Conservation (phyloP, 2,888 invertebrate species). For the Phasia obesa region DNA sequence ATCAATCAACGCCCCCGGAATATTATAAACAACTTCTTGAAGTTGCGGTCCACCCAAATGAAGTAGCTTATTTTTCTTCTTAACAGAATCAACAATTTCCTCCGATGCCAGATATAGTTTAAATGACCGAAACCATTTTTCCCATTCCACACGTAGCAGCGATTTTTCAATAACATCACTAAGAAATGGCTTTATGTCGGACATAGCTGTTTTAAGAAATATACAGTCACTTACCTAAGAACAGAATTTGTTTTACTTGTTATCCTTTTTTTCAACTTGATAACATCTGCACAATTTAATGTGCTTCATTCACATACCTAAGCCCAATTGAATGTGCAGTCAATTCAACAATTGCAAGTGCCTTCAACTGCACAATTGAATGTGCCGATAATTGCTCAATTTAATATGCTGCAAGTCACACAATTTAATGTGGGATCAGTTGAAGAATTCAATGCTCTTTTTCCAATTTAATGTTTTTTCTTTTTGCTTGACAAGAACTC, state of each 20-base stretch:
- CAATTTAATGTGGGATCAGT: too few species aligned
- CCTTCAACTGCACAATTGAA: conserved; percentile 20
- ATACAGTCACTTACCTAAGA: background rate
- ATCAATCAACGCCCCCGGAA: conserved; percentile 44
- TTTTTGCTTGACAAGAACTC: background rate
- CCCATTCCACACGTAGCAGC: conserved; percentile 61
- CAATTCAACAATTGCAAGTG: conserved; percentile 15
- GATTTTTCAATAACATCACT: conserved; percentile 67
- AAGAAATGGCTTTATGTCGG: conserved; percentile 33
- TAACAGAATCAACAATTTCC: conserved; percentile 5
- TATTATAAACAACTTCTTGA: conserved; percentile 12
- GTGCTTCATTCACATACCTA: background rate
- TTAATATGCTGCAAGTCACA: conserved; percentile 8
- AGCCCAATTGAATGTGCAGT: conserved; percentile 12
- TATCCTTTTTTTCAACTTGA: background rate
- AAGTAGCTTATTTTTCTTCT: conserved; percentile 17
- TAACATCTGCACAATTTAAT: background rate
- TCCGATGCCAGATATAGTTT: conserved; percentile 46
- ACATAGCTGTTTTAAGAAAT: background rate
- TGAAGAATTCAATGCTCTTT: conserved; percentile 18
- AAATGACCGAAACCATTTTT: conserved; percentile 59
- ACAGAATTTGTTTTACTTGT: background rate
- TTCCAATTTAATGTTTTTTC: background rate
- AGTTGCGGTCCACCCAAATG: conserved; percentile 23
- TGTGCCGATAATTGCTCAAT: conserved; percentile 8